phyloP scores from a whole-genome alignment of 2,888 invertebrate species.

The Deilephila porcellus region DNA sequence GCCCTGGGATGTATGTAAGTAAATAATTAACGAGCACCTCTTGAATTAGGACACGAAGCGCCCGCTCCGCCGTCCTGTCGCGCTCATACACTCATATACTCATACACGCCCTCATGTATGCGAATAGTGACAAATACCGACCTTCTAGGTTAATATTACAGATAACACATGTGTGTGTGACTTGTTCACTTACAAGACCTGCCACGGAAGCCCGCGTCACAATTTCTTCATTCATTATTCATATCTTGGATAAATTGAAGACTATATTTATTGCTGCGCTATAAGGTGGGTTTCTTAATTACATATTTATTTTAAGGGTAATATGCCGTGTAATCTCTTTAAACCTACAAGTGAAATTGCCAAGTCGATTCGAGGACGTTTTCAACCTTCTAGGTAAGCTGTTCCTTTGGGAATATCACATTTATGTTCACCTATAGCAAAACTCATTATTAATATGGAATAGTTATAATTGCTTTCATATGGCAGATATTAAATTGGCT shows the following conservation, averaged over 20 bases:
- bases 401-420: slow-evolving; percentile 50
- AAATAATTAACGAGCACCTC: slow-evolving; percentile 71
- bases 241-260: slow-evolving; percentile 47
- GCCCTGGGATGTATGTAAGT: slow-evolving; percentile 62
- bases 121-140: slow-evolving; percentile 67
- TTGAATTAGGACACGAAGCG: slow-evolving; percentile 60
- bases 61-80: slow-evolving; percentile 36
- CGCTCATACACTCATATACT: slow-evolving; percentile 39
- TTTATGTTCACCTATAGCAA: slow-evolving; percentile 30
- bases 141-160: slow-evolving; percentile 43
- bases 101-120: slow-evolving; percentile 56
- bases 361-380: slow-evolving; percentile 60
- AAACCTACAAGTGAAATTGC: slow-evolving; percentile 67
- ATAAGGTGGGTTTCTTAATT: slow-evolving; percentile 47
- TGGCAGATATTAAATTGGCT: background rate
- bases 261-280: slow-evolving; percentile 47
- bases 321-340: slow-evolving; percentile 67
- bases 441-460: slow-evolving; percentile 33
- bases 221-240: slow-evolving; percentile 61
- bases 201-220: slow-evolving; percentile 46
- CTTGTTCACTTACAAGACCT: slow-evolving; percentile 43
- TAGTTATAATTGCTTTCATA: slow-evolving; percentile 33
- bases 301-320: slow-evolving; percentile 64
- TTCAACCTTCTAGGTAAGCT: slow-evolving; percentile 58
- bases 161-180: slow-evolving; percentile 44